Conservation (phyloP, 1,140 invertebrate species). For the Scaptomyza pallida region DNA sequence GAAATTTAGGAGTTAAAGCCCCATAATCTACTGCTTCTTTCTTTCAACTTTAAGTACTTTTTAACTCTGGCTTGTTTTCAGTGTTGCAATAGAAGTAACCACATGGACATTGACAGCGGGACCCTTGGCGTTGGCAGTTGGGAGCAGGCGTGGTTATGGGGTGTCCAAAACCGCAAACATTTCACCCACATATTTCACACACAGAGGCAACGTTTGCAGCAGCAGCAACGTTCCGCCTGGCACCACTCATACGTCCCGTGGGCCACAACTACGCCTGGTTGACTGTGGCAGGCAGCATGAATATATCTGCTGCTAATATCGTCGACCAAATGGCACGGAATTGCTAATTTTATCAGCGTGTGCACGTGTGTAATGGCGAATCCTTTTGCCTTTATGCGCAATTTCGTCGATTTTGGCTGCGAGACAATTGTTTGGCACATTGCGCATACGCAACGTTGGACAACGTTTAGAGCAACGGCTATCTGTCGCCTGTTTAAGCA, state of each 20-base stretch:
- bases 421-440: constrained; percentile 18
- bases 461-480: neutral
- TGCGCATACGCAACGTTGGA: constrained; percentile 35
- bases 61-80: too few relatives aligned
- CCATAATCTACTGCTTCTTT: too few relatives aligned
- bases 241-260: constrained; percentile 43
- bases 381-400: constrained; percentile 39
- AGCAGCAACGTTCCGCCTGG: constrained; percentile 30
- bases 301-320: constrained; percentile 80
- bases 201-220: constrained; percentile 18
- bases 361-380: constrained; percentile 45
- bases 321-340: constrained; percentile 67
- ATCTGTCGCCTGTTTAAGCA: constrained; percentile 31
- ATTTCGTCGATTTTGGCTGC: constrained; percentile 14
- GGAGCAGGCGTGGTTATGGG: constrained; percentile 10
- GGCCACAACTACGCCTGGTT: neutral
- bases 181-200: constrained; percentile 19
- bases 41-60: too few relatives aligned
- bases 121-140: constrained; percentile 2
- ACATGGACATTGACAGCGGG: constrained; percentile 25
- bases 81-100: constrained; percentile 27
- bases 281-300: constrained; percentile 57
- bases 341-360: constrained; percentile 78
- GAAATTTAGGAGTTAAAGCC: too few relatives aligned
- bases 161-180: constrained; percentile 50